Evolutionary conservation across 2,113 vertebrate species (phyloP).

Genomic region (Equus quagga): DNA sequence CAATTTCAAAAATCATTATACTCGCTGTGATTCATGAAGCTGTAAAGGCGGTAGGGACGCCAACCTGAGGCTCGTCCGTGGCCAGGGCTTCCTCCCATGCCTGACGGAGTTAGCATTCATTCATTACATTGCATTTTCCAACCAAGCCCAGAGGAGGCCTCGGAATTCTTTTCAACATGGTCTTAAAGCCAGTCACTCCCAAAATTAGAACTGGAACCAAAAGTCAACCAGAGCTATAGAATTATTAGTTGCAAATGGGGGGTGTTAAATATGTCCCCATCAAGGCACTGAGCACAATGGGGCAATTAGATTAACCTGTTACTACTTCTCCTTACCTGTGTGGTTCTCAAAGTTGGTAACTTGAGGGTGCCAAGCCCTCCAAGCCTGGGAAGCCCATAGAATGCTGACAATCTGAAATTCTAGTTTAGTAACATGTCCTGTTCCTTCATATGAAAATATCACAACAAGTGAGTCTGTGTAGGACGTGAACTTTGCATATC

Average conservation of each 20-base stretch:
- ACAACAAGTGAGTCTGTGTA: background rate
- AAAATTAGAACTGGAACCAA: background rate
- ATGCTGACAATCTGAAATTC: background rate
- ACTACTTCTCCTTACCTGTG: background rate
- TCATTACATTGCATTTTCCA: background rate
- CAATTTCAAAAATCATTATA: background rate
- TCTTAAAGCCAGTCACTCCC: background rate
- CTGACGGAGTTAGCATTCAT: background rate
- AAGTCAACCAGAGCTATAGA: background rate
- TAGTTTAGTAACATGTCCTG: background rate
- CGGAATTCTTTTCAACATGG: background rate
- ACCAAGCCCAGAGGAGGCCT: background rate
- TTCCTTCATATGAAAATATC: background rate
- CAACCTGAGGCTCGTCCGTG: rapidly evolving
- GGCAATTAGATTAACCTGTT: background rate
- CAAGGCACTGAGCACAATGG: background rate
- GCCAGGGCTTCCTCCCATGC: background rate
- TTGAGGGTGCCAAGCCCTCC: background rate
- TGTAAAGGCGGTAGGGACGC: background rate
- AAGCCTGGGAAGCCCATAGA: background rate
- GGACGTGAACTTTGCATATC: background rate
- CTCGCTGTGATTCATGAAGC: background rate
- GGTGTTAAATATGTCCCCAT: background rate
- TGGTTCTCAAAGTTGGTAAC: background rate
- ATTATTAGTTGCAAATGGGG: background rate